These are phyloP conservation scores for Cyclargus thomasi DNA, from an alignment of 1,140 invertebrate genomes.

Conservation along the genomic window DNA sequence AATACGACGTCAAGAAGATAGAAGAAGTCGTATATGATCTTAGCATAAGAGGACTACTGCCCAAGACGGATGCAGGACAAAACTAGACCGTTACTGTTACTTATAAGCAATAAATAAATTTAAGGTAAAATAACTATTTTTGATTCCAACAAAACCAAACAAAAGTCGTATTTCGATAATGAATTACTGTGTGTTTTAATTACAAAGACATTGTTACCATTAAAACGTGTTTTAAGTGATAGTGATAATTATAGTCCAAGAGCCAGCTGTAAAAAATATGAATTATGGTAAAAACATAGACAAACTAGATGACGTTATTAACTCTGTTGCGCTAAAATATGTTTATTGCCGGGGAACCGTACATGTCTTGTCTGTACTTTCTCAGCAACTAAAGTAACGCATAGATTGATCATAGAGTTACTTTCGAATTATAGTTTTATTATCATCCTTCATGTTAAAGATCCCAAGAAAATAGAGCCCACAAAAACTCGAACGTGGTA, in stretches of 20 bases:
- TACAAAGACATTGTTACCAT: not conserved
- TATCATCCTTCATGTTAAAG: too few species aligned
- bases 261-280: not conserved
- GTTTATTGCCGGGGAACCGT: too few species aligned
- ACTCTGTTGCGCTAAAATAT: too few species aligned
- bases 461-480: too few species aligned
- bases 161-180: not conserved
- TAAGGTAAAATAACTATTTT: not conserved
- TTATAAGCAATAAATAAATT: not conserved
- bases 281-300: too few species aligned
- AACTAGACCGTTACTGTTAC: not conserved
- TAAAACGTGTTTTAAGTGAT: not conserved
- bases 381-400: too few species aligned
- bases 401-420: too few species aligned
- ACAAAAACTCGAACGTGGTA: too few species aligned
- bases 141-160: not conserved
- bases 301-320: too few species aligned
- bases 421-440: too few species aligned
- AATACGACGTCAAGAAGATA: slow-evolving; percentile 96
- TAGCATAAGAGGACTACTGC: slow-evolving; percentile 86
- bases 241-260: not conserved
- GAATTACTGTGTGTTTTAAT: not conserved
- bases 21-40: slow-evolving; percentile 97
- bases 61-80: slow-evolving; percentile 31
- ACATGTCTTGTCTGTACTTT: too few species aligned